Evolutionary conservation across 2,113 vertebrate species (phyloP), one percentile per base, ranked within the genome.

Genomic region (Castor canadensis): DNA sequence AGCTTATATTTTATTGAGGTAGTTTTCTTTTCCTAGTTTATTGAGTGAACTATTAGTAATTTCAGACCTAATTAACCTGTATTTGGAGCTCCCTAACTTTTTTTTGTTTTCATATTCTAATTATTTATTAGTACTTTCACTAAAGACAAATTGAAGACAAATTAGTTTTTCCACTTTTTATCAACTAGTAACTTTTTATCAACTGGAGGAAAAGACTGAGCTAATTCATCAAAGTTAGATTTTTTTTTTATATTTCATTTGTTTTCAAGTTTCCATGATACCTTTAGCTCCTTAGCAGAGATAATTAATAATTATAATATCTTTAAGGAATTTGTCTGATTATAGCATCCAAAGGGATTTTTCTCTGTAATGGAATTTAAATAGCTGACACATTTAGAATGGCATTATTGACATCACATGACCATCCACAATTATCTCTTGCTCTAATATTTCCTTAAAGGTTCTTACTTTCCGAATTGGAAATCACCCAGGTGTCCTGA

Each of bases 381-480:
- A 40, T 52, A 43, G 87, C 79, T 92, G 38, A 72, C 10, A 56
- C 6, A 8, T 62, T 60, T 66, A 72, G 10, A 28, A 67, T 20
- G n/a, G 45, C 16, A 1, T 22, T 35, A 15, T 40, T 40, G 26
- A 58, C 35, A 56, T 75, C 30, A 60, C 12, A 6, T 40, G 12
- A 52, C 82, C 52, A 16, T 9, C 10, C 35, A 71, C 35, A 66
- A 16, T 69, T 86, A 69, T 32, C 30, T 73, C 32, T 28, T 66
- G 9, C 28, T 91, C 43, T 92, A 38, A 12, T 91, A 45, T 93
- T 87, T 83, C 97, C 71, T 97, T 75, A 49, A 73, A 98, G 98
- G 96, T 95, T 85, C 97, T 98, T 49, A 97, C 98, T 4, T 98
- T 99, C 83, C 75, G n/a, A 58, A 96, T 97, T 92, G 97, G 98